Base-by-base conservation (phyloP, 2,888 invertebrate genomes). In the Caenorhabditis macrosperma region DNA sequence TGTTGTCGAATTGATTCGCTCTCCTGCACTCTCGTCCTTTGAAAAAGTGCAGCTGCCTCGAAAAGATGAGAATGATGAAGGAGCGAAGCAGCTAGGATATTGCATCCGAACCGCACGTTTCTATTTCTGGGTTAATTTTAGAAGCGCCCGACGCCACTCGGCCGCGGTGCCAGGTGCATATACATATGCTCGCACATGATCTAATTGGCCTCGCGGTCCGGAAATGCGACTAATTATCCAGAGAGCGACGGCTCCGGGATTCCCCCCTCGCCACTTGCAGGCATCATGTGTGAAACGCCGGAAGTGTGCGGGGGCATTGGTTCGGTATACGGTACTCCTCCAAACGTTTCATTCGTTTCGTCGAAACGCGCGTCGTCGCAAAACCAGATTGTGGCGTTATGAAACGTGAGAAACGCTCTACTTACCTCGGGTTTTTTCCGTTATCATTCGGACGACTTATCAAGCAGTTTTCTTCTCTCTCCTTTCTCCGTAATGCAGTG, bases 171-270 rank as follows among this genome's bases (percentile, higher is more conserved):
- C 64, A 67, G 55, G 55, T 55, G 46, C 55, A 67, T n/a, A n/a
- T n/a, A n/a, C 24, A n/a, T 20, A 33, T 17, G 17, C 9, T 17
- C 30, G 33, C n/a, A 28, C 54, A 44, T 59, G 33, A 38, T 59
- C 38, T 68, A 59, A 59, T 67, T 59, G 50, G 30, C 44, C 54
- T 41, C 46, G n/a, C 20, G n/a, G 30, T 35, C 46, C 59, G 68
- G 68, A 68, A 68, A 38, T 48, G 10, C 15, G 26, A 3, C 20
- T 50, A 59, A 68, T 68, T 68, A 68, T 68, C 28, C 57, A 12
- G 48, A n/a, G 20, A 24, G 20, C n/a, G n/a, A n/a, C n/a, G n/a
- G n/a, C 64, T 54, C 52, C 44, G 44, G 6, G 44, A 44, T 44
- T 44, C 17, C 44, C 20, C 44, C n/a, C 28, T 24, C 48, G 48